Evolutionary conservation across 2,113 vertebrate species (phyloP).

Genomic region (Marmota monax): DNA sequence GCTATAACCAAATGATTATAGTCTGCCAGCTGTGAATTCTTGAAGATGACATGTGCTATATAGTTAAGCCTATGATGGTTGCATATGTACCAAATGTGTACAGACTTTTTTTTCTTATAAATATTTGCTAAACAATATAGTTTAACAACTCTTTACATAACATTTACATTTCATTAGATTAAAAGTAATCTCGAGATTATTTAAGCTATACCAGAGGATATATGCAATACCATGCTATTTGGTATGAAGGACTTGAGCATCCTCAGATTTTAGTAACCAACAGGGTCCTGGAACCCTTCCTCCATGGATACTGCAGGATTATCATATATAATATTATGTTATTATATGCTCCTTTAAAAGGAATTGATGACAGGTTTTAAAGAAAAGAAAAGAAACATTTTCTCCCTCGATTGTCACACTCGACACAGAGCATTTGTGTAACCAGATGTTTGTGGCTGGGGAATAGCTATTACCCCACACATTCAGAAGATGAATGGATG

Average conservation of each 20-base stretch:
- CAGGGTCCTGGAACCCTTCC: neutral
- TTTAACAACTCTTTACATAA: neutral
- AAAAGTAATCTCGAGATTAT: neutral
- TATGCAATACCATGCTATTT: neutral
- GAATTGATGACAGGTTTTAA: neutral
- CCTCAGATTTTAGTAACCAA: neutral
- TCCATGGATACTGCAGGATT: neutral
- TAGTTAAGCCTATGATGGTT: neutral
- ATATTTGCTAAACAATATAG: neutral
- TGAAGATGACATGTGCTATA: neutral
- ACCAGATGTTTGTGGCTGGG: neutral
- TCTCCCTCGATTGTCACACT: neutral
- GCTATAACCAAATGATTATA: neutral
- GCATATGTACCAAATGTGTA: neutral
- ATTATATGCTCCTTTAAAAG: neutral
- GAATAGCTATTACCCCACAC: neutral
- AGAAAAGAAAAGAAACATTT: too few species aligned
- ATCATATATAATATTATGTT: neutral
- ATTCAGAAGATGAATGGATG: neutral
- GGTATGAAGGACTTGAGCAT: neutral
- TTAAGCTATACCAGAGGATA: neutral
- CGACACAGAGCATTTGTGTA: neutral
- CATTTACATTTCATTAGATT: neutral
- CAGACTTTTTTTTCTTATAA: neutral
- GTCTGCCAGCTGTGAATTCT: neutral